Percentiles rank a stretch among this genome's conserved stretches.
Evolutionary conservation across 2,797 vertebrate genomes (phyloP).

Genomic region (Epinephelus coioides): DNA sequence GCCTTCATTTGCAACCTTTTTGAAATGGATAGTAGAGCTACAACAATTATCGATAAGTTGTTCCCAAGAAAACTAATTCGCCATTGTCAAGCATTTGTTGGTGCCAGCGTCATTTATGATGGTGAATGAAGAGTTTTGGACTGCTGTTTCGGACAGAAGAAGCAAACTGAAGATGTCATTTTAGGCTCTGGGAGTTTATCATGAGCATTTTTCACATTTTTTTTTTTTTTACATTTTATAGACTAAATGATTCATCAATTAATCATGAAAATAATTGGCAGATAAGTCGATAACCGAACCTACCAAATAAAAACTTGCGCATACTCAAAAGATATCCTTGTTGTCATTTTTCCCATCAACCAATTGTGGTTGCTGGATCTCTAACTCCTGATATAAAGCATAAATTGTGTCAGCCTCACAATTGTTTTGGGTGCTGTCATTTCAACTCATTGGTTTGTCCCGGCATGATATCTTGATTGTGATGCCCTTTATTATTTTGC

Average conservation of each 20-base stretch:
- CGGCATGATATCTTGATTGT: conserved; percentile 81
- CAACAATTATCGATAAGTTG: too few species aligned
- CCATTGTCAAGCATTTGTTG: too few species aligned
- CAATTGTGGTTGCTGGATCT: conserved; percentile 22
- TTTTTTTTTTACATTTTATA: too few species aligned
- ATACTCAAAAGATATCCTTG: conserved; percentile 3
- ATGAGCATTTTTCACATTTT: too few species aligned
- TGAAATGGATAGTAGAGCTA: conserved; percentile 1
- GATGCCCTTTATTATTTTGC: conserved; percentile 85
- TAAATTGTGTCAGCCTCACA: conserved; percentile 59
- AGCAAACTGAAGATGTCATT: too few species aligned
- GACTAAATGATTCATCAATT: too few species aligned
- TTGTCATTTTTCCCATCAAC: conserved; percentile 37
- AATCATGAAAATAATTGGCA: too few species aligned
- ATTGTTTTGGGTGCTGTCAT: conserved; percentile 73
- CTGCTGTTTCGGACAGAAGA: too few species aligned
- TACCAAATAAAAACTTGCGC: neutral
- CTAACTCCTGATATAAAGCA: conserved; percentile 61
- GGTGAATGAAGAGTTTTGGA: too few species aligned
- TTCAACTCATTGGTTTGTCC: conserved; percentile 75
- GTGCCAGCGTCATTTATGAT: too few species aligned
- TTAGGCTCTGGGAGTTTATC: too few species aligned
- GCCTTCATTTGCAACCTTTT: conserved; percentile 25
- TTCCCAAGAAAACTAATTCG: too few species aligned
- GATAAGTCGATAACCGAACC: neutral